Evolutionary conservation across 2,113 vertebrate species (phyloP).

Genomic region (Rhynchopsitta pachyrhyncha): DNA sequence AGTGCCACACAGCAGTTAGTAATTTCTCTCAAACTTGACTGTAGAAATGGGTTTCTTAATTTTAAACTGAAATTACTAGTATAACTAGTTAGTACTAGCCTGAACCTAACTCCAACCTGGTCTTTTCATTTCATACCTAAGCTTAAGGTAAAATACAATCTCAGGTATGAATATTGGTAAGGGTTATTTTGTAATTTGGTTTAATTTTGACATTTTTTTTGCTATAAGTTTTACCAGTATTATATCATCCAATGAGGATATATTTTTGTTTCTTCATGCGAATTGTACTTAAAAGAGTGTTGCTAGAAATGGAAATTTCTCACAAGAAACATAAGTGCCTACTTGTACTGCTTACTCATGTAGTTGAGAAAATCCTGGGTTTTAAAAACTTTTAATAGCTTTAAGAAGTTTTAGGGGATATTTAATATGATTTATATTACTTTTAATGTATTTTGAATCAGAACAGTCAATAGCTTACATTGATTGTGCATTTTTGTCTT

Average conservation of each 20-base stretch:
- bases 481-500: constrained; percentile 1
- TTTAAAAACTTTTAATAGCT: background rate
- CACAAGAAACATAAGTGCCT: background rate
- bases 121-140: background rate
- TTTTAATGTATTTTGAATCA: background rate
- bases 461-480: background rate
- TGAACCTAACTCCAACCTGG: background rate
- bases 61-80: background rate
- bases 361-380: background rate
- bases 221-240: background rate
- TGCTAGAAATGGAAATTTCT: background rate
- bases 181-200: background rate
- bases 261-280: background rate
- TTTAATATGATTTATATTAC: background rate
- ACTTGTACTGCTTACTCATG: background rate
- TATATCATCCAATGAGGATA: background rate
- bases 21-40: background rate
- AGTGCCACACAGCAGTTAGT: background rate
- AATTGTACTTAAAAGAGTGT: background rate
- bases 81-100: background rate
- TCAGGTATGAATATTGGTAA: background rate
- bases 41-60: background rate
- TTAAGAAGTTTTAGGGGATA: fast-evolving
- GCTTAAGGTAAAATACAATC: background rate
- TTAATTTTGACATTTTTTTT: background rate